These are phyloP conservation scores for Prenolepis imparis DNA, from an alignment of 2,888 invertebrate genomes.

Conservation along the genomic window DNA sequence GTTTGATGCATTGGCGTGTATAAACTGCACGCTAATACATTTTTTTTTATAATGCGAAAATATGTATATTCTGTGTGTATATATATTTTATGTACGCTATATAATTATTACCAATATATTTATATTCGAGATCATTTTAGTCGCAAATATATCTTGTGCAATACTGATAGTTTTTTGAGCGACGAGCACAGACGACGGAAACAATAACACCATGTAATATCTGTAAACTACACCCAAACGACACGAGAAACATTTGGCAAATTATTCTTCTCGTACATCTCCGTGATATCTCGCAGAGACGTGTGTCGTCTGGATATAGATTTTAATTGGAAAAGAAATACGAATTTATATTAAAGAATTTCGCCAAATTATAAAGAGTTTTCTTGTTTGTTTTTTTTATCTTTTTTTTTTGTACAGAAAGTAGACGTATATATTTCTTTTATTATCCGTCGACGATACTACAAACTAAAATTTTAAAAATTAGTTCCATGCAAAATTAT, in stretches of 20 bases:
- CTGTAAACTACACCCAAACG: conserved; percentile 39
- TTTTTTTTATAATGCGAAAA: not conserved
- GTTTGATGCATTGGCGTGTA: not conserved
- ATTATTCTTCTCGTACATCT: not conserved
- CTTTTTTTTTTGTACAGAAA: conserved; percentile 74
- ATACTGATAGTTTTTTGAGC: not conserved
- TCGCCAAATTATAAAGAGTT: conserved; percentile 26
- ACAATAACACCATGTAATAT: conserved; percentile 31
- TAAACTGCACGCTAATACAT: conserved; percentile 13
- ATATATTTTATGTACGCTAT: not conserved
- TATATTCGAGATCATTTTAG: not conserved
- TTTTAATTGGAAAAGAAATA: conserved; percentile 16
- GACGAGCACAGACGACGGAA: conserved; percentile 45
- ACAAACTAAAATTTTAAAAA: conserved; percentile 83
- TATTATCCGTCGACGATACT: conserved; percentile 80
- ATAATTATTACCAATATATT: too few relatives aligned
- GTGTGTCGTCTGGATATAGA: conserved; percentile 49
- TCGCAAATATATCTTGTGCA: conserved; percentile 33
- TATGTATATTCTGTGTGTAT: not conserved
- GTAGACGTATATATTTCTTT: conserved; percentile 76
- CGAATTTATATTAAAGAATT: conserved; percentile 8
- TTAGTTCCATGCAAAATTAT: conserved; percentile 81
- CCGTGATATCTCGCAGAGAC: conserved; percentile 3
- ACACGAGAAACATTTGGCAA: conserved; percentile 58
- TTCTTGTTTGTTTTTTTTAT: not conserved